A percentile compares a stretch with the other conserved stretches of the same genome.
phyloP scores from a whole-genome alignment of 2,113 vertebrate genomes.

The Rhegmatorhina hoffmannsi region DNA sequence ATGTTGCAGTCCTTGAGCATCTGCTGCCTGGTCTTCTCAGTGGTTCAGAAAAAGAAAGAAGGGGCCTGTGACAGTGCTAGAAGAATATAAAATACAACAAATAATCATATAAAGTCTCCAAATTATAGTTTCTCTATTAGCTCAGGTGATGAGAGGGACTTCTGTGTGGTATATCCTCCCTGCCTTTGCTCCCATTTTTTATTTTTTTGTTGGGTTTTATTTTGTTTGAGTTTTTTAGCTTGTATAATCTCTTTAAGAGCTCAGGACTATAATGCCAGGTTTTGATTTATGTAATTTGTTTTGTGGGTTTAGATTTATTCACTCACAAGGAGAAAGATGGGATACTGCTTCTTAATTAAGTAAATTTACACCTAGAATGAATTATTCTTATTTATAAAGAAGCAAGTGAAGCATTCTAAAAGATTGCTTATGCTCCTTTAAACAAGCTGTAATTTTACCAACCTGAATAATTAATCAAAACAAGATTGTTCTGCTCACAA shows the following conservation, averaged over 20 bases:
- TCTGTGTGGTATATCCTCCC: background rate
- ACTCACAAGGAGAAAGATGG: background rate
- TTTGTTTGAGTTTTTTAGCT: background rate
- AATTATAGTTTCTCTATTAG: background rate
- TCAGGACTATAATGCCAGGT: background rate
- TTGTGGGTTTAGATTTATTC: slow-evolving; percentile 13
- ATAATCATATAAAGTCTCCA: background rate
- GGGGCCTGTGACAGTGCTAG: background rate
- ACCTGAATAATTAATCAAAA: slow-evolving; percentile 54
- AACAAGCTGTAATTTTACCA: slow-evolving; percentile 40
- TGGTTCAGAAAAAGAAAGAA: background rate
- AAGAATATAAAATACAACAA: background rate
- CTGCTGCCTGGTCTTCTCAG: background rate
- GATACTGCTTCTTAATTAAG: slow-evolving; percentile 22
- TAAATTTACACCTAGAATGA: slow-evolving; percentile 39
- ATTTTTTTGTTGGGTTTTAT: background rate
- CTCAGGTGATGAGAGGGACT: background rate
- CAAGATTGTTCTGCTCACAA: slow-evolving; percentile 12
- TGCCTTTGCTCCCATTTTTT: background rate
- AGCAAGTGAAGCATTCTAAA: slow-evolving; percentile 46
- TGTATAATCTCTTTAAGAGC: background rate
- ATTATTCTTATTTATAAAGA: slow-evolving; percentile 19
- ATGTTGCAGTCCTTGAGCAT: background rate
- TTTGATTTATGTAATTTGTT: slow-evolving; percentile 3
- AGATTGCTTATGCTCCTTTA: slow-evolving; percentile 30